A percentile compares a stretch with the other conserved stretches of the same genome.
Evolutionary conservation across 2,797 vertebrate genomes (phyloP).

Genomic region (Danionella dracula): DNA sequence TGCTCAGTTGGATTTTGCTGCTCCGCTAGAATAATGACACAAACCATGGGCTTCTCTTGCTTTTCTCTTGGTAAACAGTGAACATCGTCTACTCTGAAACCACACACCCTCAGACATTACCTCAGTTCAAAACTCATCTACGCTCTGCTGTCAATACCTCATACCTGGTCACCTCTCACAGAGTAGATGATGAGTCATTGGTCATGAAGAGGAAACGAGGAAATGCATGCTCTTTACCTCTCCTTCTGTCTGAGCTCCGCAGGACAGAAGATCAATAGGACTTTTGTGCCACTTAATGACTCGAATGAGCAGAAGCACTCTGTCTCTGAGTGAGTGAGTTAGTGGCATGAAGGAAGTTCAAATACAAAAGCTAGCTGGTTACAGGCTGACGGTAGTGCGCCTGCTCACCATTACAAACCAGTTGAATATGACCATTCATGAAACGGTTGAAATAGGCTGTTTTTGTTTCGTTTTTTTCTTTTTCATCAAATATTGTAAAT

Average conservation of each 20-base stretch:
- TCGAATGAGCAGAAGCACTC: conserved; percentile 13
- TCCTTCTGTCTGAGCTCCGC: conserved; percentile 24
- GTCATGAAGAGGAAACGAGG: conserved; percentile 19
- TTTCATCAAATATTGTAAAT: conserved; percentile 47
- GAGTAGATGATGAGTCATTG: conserved; percentile 10
- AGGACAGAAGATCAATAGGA: conserved; percentile 24
- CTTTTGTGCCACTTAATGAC: conserved; percentile 20
- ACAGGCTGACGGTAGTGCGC: conserved; percentile 18
- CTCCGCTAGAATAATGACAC: conserved; percentile 39
- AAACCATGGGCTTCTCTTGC: conserved; percentile 34
- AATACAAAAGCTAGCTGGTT: conserved; percentile 32
- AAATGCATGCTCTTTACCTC: conserved; percentile 36
- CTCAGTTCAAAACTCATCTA: conserved; percentile 20
- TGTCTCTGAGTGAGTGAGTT: conserved; percentile 30
- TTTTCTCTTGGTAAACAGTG: conserved; percentile 22
- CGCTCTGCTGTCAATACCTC: conserved; percentile 39
- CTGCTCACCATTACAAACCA: conserved; percentile 43
- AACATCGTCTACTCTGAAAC: conserved; percentile 6
- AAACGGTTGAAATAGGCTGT: conserved; percentile 18
- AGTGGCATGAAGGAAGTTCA: conserved; percentile 17
- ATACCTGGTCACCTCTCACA: conserved; percentile 14
- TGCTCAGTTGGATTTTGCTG: conserved; percentile 51
- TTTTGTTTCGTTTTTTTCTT: conserved; percentile 26
- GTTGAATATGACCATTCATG: conserved; percentile 36
- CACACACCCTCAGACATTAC: conserved; percentile 15